Percentiles rank a stretch among this genome's conserved stretches.
phyloP scores from a whole-genome alignment of 2,113 vertebrate genomes.

The Pipa parva region DNA sequence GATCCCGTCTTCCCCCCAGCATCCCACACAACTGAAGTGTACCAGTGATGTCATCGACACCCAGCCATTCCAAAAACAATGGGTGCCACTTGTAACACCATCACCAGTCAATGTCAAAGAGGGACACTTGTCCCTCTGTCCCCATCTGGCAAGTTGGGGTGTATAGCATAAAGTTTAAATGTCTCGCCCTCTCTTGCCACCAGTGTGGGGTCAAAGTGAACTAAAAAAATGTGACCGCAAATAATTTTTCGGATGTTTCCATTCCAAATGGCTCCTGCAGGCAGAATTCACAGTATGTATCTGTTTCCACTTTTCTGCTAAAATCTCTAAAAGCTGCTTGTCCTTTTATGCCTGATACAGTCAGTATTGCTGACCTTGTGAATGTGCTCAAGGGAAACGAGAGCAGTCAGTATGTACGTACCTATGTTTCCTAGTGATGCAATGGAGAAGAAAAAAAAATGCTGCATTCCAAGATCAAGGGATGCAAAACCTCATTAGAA shows the following conservation, averaged over 20 bases:
- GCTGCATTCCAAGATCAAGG: slow-evolving; percentile 17
- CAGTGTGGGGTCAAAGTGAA: no score
- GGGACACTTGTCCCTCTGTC: no score
- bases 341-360: slow-evolving; percentile 73
- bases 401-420: slow-evolving; percentile 1
- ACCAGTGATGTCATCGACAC: no score
- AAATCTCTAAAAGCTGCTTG: slow-evolving; percentile 66
- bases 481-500: slow-evolving; percentile 19
- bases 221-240: no score
- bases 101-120: no score
- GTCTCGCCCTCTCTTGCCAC: no score
- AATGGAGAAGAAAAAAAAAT: slow-evolving; percentile 12
- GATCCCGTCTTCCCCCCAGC: no score
- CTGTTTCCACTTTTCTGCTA: slow-evolving; percentile 75
- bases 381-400: slow-evolving; percentile 48
- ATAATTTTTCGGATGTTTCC: not conserved
- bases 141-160: no score
- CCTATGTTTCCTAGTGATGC: slow-evolving; percentile 15
- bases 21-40: no score
- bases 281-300: slow-evolving; percentile 30
- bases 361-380: slow-evolving; percentile 49
- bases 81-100: no score
- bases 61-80: no score
- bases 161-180: no score
- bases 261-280: slow-evolving; percentile 6